Percentiles rank a stretch among this genome's conserved stretches.
Conservation (phyloP, 2,113 vertebrate species). For the Nestor notabilis region DNA sequence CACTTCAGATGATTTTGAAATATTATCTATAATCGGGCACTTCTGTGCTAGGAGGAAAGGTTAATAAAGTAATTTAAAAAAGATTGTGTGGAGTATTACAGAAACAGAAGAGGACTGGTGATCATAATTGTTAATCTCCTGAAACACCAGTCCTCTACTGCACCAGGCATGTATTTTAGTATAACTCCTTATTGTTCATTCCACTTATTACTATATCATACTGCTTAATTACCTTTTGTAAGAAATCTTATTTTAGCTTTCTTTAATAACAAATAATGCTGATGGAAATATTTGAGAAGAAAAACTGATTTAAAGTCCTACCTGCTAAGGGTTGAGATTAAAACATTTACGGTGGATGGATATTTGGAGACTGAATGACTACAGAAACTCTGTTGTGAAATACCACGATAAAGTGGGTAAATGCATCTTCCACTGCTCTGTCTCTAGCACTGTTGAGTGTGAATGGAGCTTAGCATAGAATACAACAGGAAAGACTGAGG, state of each 20-base stretch:
- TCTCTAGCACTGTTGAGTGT: not conserved
- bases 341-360: not conserved
- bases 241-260: conserved; percentile 53
- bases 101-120: conserved; percentile 80
- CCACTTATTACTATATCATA: conserved; percentile 66
- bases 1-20: conserved; percentile 85
- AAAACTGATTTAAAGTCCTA: conserved; percentile 23
- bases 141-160: conserved; percentile 74
- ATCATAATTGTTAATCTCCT: conserved; percentile 86
- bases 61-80: conserved; percentile 89
- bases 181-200: conserved; percentile 69
- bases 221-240: conserved; percentile 75
- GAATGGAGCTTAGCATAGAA: not conserved
- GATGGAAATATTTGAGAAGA: conserved; percentile 34
- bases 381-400: not conserved
- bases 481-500: not conserved
- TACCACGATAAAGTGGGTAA: not conserved
- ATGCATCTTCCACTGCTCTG: not conserved
- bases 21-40: conserved; percentile 87
- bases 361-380: not conserved
- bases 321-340: not conserved
- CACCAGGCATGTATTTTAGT: conserved; percentile 71
- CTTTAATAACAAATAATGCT: conserved; percentile 51
- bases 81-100: conserved; percentile 85
- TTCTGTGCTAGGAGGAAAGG: conserved; percentile 86